Conservation (phyloP, 2,797 vertebrate genomes). For the Bradypodion ventrale region DNA sequence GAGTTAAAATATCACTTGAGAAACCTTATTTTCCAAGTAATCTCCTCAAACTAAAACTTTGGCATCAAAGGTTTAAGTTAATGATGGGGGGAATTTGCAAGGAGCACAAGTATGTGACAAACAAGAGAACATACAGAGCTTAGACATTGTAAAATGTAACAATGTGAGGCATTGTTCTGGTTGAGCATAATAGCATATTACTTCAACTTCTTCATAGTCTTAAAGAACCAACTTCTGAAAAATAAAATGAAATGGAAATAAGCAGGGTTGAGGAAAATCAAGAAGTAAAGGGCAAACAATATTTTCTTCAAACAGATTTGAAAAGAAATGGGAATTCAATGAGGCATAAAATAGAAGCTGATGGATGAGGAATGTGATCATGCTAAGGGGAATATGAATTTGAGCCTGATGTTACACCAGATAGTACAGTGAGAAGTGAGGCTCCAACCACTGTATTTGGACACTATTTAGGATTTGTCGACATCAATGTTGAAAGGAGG, state of each 20-base stretch:
- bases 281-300: neutral
- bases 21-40: constrained; percentile 2
- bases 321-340: constrained; percentile 40
- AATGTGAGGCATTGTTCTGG: constrained; percentile 11
- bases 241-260: constrained; percentile 40
- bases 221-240: constrained; percentile 22
- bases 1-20: constrained; percentile 13
- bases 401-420: neutral
- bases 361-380: neutral
- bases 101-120: constrained; percentile 34
- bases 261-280: constrained; percentile 1
- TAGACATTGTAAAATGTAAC: constrained; percentile 24
- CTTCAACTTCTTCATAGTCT: constrained; percentile 23
- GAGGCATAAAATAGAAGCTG: constrained; percentile 1
- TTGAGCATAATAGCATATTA: neutral
- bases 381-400: neutral
- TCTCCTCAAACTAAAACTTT: neutral
- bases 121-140: constrained; percentile 34
- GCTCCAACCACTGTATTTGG: neutral
- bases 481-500: neutral
- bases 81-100: constrained; percentile 2
- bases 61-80: constrained; percentile 41
- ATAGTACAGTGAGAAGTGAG: neutral
- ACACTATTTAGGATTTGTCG: neutral
- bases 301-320: constrained; percentile 29